These are phyloP conservation scores for Fissipunctia ypsillon DNA, from an alignment of 2,888 invertebrate genomes.

Conservation along the genomic window DNA sequence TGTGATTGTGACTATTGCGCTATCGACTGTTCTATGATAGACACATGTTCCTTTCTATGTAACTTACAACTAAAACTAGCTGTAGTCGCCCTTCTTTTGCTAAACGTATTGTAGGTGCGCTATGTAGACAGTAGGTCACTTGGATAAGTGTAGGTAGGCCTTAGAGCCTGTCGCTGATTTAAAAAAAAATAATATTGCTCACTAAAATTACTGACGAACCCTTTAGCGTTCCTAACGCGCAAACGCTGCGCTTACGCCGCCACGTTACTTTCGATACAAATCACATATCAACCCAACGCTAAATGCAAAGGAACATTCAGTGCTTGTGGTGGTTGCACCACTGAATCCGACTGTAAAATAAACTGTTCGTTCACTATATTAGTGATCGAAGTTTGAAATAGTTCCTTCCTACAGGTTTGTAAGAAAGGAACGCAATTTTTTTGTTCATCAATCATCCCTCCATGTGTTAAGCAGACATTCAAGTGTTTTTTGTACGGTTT, in stretches of 20 bases:
- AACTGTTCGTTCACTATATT: too few species aligned
- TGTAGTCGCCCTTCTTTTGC: not conserved
- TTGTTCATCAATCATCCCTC: not conserved
- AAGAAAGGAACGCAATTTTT: conserved; percentile 4
- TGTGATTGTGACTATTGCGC: too few species aligned
- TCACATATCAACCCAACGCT: not conserved
- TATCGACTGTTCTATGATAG: not conserved
- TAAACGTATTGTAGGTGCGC: not conserved
- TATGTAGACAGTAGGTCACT: too few species aligned
- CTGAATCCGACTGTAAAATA: not conserved
- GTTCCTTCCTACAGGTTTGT: not conserved
- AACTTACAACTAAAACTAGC: not conserved
- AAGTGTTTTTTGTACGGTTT: conserved; percentile 24
- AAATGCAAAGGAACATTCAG: not conserved
- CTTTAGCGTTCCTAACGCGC: not conserved
- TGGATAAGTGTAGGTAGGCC: too few species aligned
- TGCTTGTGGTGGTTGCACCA: not conserved
- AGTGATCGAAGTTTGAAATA: too few species aligned
- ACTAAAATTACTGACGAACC: not conserved
- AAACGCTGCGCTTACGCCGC: not conserved
- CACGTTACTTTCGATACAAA: not conserved
- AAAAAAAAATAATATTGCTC: not conserved
- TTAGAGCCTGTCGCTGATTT: too few species aligned
- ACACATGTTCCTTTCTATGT: not conserved
- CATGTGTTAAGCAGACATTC: not conserved